Conservation (phyloP, 2,888 invertebrate species). For the Dasypolia templi region DNA sequence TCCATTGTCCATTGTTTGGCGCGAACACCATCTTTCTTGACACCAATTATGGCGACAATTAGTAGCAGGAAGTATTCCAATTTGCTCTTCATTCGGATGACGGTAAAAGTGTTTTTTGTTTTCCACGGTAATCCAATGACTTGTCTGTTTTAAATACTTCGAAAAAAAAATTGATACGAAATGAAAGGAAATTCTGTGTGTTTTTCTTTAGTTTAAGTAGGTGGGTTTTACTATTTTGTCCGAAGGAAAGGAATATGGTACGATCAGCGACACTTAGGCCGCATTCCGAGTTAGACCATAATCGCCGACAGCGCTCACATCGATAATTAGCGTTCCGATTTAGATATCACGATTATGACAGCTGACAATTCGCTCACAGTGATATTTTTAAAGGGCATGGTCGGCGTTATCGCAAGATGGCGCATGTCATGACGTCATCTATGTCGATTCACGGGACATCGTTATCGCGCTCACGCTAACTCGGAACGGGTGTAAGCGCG, state of each 20-base stretch:
- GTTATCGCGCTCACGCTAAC: too few species aligned
- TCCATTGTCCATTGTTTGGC: slow-evolving; percentile 72
- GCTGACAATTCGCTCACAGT: too few species aligned
- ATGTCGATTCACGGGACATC: too few species aligned
- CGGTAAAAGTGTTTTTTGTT: slow-evolving; percentile 63
- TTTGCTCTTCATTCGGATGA: slow-evolving; percentile 60
- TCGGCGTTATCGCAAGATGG: too few species aligned
- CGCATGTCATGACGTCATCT: too few species aligned
- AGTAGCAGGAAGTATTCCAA: slow-evolving; percentile 64
- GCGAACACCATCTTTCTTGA: slow-evolving; percentile 65
- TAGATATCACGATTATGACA: too few species aligned
- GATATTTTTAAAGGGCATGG: too few species aligned
- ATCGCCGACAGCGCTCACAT: too few species aligned
- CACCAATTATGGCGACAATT: slow-evolving; percentile 63
- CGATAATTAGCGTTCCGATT: too few species aligned
- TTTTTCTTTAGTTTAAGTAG: not conserved
- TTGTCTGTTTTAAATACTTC: slow-evolving; percentile 19
- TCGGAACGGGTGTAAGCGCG: too few species aligned
- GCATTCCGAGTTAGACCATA: too few species aligned
- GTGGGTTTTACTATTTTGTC: not conserved
- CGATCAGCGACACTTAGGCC: too few species aligned
- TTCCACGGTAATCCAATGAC: slow-evolving; percentile 36
- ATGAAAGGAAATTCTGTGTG: slow-evolving; percentile 19
- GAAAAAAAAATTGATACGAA: slow-evolving; percentile 13
- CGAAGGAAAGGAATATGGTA: not conserved